Evolutionary conservation across 35 echinoderm and acorn worm genomes (phyloP).

Genomic region (Ptychodera flava): DNA sequence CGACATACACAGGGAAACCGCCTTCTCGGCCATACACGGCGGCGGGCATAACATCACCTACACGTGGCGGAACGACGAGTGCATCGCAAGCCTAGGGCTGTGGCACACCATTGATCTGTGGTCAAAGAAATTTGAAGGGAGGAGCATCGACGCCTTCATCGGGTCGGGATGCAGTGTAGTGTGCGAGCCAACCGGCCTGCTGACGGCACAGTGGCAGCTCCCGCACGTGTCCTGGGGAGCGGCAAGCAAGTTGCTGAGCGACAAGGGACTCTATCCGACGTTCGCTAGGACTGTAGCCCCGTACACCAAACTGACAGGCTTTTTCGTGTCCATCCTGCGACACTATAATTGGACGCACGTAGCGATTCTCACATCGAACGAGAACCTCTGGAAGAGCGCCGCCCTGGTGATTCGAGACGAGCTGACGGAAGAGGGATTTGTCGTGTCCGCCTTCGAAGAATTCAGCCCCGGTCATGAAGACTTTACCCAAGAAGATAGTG

Average conservation of each 20-base stretch:
- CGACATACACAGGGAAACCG: not conserved
- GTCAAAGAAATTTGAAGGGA: not conserved
- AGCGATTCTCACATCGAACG: not conserved
- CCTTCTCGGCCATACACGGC: not conserved
- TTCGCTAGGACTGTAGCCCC: not conserved
- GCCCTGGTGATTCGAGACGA: not conserved
- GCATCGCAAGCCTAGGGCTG: not conserved
- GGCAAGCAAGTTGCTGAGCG: not conserved
- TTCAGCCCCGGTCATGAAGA: not conserved
- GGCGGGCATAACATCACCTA: not conserved
- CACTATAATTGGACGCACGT: not conserved
- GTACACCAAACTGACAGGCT: not conserved
- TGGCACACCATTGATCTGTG: not conserved
- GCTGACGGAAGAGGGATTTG: not conserved
- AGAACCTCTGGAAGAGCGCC: not conserved
- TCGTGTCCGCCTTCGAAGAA: not conserved
- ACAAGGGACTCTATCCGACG: not conserved
- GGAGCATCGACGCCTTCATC: not conserved
- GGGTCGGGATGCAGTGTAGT: not conserved
- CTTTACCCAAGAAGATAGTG: not conserved
- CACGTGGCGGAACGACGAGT: not conserved
- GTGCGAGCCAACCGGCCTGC: not conserved
- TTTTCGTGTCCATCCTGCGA: not conserved
- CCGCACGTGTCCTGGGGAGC: not conserved
- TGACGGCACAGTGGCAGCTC: not conserved